Conservation (phyloP, 2,113 vertebrate species). For the Sitta europaea region DNA sequence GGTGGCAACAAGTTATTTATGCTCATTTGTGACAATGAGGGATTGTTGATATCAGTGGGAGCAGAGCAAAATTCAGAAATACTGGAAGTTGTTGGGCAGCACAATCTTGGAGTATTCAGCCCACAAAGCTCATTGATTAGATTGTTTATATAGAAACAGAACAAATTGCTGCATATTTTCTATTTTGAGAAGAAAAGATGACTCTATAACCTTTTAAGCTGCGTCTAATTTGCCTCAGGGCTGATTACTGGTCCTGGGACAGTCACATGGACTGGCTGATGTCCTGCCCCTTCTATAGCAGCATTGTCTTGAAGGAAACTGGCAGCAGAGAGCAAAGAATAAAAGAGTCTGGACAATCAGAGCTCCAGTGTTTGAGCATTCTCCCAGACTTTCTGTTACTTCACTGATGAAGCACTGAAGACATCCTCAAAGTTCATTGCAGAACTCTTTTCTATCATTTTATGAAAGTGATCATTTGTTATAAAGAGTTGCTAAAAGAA, state of each 20-base stretch:
- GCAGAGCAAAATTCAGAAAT: background rate
- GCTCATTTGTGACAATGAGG: background rate
- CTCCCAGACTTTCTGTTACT: background rate
- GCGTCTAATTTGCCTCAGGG: background rate
- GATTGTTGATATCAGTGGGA: background rate
- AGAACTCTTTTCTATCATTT: background rate
- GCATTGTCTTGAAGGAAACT: slow-evolving; percentile 11
- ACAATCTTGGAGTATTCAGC: background rate
- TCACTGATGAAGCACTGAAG: background rate
- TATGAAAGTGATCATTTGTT: background rate
- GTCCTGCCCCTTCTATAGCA: background rate
- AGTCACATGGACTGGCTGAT: slow-evolving; percentile 9
- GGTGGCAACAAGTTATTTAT: background rate
- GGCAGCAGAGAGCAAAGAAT: background rate
- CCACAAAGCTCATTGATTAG: background rate
- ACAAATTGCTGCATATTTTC: slow-evolving; percentile 2
- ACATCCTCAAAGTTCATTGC: background rate
- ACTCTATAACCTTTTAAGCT: background rate
- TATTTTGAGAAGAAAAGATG: slow-evolving; percentile 35
- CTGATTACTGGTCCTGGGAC: background rate
- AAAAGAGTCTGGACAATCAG: slow-evolving; percentile 5
- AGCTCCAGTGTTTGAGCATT: background rate
- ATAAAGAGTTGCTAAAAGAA: background rate
- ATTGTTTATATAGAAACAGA: slow-evolving; percentile 4
- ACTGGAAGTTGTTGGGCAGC: background rate